phyloP scores from a whole-genome alignment of 2,888 invertebrate genomes.

The Eristalis arbustorum region DNA sequence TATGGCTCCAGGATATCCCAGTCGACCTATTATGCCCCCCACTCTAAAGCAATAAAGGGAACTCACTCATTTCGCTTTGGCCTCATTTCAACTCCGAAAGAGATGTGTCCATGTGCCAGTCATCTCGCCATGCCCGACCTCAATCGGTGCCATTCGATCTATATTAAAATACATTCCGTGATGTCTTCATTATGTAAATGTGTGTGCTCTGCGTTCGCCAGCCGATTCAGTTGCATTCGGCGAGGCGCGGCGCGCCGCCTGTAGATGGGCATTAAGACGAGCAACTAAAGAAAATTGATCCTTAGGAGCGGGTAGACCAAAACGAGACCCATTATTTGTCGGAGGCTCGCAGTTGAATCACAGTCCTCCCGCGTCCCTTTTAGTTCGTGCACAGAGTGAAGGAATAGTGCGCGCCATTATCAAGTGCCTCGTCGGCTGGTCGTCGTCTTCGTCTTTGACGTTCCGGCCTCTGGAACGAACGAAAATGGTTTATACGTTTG shows the following conservation, averaged over 20 bases:
- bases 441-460: background rate
- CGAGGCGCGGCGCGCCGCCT: too few relatives aligned
- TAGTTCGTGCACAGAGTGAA: background rate
- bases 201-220: slow-evolving; percentile 5
- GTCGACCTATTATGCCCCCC: background rate
- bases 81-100: background rate
- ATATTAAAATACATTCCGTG: slow-evolving; percentile 43
- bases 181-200: slow-evolving; percentile 58
- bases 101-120: too few relatives aligned
- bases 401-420: slow-evolving; percentile 36
- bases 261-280: background rate
- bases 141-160: slow-evolving; percentile 51
- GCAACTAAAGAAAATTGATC: slow-evolving; percentile 32
- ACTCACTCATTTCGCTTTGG: background rate
- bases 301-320: slow-evolving; percentile 3
- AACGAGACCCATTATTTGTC: slow-evolving; percentile 46
- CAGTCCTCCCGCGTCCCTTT: slow-evolving; percentile 4
- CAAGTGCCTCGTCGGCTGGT: slow-evolving; percentile 44
- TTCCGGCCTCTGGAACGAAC: slow-evolving; percentile 51
- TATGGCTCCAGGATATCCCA: too few relatives aligned
- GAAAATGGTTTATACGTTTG: slow-evolving; percentile 60
- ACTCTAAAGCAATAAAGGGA: background rate
- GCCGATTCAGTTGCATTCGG: slow-evolving; percentile 37
- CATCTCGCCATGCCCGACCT: background rate
- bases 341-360: slow-evolving; percentile 34